A percentile compares a stretch with the other conserved stretches of the same genome.
phyloP scores from a whole-genome alignment of 2,888 invertebrate species.

The Homarus gammarus region DNA sequence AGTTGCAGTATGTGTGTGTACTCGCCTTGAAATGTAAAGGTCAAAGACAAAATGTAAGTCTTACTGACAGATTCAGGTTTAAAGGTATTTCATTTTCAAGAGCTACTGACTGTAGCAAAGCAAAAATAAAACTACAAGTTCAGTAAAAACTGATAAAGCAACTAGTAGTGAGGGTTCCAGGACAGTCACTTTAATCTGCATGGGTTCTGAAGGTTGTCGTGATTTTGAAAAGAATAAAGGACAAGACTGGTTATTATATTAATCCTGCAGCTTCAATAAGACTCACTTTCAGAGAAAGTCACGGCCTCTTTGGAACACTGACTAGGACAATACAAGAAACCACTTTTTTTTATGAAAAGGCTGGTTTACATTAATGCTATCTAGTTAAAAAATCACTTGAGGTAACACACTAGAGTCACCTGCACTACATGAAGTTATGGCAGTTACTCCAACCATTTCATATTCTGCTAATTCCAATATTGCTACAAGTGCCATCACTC shows the following conservation, averaged over 20 bases:
- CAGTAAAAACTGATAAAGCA: neutral
- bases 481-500: constrained; percentile 49
- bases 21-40: neutral
- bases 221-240: neutral
- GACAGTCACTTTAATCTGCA: no score
- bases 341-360: constrained; percentile 25
- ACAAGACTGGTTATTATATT: neutral
- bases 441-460: constrained; percentile 15
- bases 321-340: constrained; percentile 35
- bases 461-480: constrained; percentile 23
- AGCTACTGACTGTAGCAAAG: neutral
- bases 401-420: neutral
- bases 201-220: no score
- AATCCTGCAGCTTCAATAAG: neutral
- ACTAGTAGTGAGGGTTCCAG: neutral
- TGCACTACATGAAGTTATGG: neutral
- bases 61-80: neutral
- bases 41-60: neutral
- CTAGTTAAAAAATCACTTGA: neutral
- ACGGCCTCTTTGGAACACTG: constrained; percentile 40
- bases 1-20: neutral
- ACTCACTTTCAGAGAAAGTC: constrained; percentile 31
- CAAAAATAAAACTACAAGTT: neutral
- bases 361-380: constrained; percentile 9
- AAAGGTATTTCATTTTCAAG: neutral